phyloP scores from a whole-genome alignment of 2,888 invertebrate genomes.

The Xanthorhoe spadicearia region DNA sequence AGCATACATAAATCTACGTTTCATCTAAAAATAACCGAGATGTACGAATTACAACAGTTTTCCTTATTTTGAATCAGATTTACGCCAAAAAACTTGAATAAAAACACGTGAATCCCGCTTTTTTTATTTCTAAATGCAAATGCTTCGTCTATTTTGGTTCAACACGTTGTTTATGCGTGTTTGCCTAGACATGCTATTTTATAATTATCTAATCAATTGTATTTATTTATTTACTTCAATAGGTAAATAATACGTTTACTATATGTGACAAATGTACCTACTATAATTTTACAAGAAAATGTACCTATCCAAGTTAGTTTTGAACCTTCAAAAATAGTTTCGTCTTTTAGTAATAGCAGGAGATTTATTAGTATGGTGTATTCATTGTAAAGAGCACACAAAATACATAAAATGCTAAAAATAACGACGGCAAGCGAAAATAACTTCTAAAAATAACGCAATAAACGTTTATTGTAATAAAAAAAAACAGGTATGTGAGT shows the following conservation, averaged over 20 bases:
- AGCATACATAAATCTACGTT: neutral
- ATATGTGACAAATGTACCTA: no score
- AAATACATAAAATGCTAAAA: neutral
- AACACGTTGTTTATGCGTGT: constrained; percentile 14
- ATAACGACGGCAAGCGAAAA: constrained; percentile 7
- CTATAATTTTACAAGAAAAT: no score
- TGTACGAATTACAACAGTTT: neutral
- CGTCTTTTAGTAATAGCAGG: no score
- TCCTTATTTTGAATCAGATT: constrained; percentile 15
- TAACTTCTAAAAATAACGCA: constrained; percentile 8
- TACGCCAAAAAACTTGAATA: constrained; percentile 12
- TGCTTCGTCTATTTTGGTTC: neutral
- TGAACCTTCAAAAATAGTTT: no score
- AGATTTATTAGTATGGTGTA: no score
- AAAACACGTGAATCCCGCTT: constrained; percentile 8
- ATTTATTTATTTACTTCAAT: neutral
- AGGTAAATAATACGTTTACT: no score
- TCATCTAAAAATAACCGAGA: constrained; percentile 8
- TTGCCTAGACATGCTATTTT: neutral
- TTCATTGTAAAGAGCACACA: neutral
- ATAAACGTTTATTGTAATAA: constrained; percentile 3
- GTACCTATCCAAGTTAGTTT: no score
- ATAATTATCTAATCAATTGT: no score
- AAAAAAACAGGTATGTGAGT: constrained; percentile 8
- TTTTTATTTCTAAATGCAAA: constrained; percentile 8